Evolutionary conservation across 2,113 vertebrate genomes (phyloP).

Genomic region (Balaenoptera acutorostrata): DNA sequence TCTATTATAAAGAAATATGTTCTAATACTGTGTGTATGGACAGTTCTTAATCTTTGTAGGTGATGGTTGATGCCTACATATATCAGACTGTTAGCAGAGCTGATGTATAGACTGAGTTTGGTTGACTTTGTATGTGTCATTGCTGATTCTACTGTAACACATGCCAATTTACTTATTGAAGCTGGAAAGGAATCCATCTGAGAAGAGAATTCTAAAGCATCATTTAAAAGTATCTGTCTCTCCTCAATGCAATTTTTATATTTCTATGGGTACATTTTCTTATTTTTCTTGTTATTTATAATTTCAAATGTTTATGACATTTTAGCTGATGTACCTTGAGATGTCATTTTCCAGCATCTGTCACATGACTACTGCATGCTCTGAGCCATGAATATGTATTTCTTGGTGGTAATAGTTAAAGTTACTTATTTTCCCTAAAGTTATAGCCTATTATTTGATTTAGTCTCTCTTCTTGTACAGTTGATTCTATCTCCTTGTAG

Average conservation of each 20-base stretch:
- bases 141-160: neutral
- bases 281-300: neutral
- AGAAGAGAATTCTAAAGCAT: neutral
- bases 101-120: neutral
- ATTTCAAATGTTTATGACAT: constrained; percentile 22
- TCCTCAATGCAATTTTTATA: neutral
- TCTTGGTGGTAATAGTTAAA: neutral
- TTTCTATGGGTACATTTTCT: neutral
- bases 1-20: neutral
- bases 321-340: neutral
- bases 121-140: neutral
- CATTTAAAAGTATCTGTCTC: neutral
- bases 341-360: neutral
- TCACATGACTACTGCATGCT: neutral
- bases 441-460: constrained; percentile 16
- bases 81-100: neutral
- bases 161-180: neutral
- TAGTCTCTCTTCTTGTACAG: neutral
- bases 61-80: neutral
- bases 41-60: neutral
- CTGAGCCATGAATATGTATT: neutral
- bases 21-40: neutral
- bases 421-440: neutral
- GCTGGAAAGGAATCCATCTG: neutral
- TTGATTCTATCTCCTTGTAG: neutral